These are phyloP conservation scores for Samia ricini DNA, from an alignment of 1,140 invertebrate species.

Conservation along the genomic window DNA sequence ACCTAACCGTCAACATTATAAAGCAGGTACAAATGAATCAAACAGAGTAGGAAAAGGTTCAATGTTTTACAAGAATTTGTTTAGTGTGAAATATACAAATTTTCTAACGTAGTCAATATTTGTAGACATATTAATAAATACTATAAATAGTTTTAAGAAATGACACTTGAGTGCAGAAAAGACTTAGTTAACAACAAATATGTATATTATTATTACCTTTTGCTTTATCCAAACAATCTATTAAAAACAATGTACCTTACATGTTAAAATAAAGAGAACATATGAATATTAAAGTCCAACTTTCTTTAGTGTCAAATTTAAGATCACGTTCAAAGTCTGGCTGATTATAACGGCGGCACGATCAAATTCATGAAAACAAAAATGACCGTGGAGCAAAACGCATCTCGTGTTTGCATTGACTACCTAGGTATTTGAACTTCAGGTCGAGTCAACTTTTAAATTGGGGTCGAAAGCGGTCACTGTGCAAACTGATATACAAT, in stretches of 20 bases:
- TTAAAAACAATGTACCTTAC: neutral
- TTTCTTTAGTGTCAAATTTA: neutral
- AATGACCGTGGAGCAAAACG: constrained; percentile 15
- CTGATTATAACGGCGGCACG: neutral
- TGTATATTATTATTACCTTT: no score
- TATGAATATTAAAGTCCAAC: neutral
- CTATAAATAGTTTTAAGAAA: no score
- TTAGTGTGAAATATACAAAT: no score
- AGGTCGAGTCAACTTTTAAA: constrained; percentile 52
- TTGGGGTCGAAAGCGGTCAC: constrained; percentile 57
- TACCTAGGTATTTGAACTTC: constrained; percentile 39
- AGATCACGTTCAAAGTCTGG: neutral
- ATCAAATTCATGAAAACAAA: constrained; percentile 23
- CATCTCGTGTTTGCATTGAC: constrained; percentile 19
- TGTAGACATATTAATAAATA: no score
- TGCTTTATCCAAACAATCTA: no score
- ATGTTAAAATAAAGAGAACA: neutral
- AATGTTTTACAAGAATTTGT: neutral
- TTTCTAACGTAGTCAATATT: no score
- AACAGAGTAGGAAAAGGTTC: neutral
- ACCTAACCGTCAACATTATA: neutral
- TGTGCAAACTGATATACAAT: constrained; percentile 28
- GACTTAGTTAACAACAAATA: no score
- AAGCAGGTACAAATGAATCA: neutral
- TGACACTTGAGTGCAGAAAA: no score